Base-by-base conservation (phyloP, 2,888 invertebrate species). In the Tupiocoris notatus region DNA sequence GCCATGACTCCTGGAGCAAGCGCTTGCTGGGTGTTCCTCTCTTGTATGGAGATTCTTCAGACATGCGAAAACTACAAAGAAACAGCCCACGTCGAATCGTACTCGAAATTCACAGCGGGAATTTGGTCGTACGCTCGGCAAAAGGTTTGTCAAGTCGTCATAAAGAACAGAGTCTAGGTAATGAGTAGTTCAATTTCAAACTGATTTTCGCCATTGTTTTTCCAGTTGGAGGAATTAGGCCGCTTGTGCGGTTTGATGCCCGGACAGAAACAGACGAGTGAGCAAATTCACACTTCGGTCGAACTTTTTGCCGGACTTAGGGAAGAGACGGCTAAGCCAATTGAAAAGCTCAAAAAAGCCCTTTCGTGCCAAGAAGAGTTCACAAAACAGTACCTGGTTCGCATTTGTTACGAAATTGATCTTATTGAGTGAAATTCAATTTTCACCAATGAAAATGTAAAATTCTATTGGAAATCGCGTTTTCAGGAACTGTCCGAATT, bases 281-380 rank as follows among this genome's bases (percentile, higher is more conserved):
- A 92, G 81, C 96, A 97, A 83, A 86, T 97, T 2, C 95, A 96
- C 82, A 89, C 91, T 57, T 95, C 97, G 0, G 94, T 97, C 22
- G 92, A 93, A 83, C 86, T 98, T 12, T 93, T 95, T 0, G 92
- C 95, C 0, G 96, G 97, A 0, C 94, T 97, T 89, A 93, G 94
- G 0, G 92, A 95, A 84, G 84, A 84, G 78, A 84, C 85, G 6
- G 88, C 89, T 0, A 88, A 89, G 68, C 83, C 85, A 3, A 91
- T 94, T 0, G 94, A 94, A 81, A 90, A 93, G 82, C 86, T 98
- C 9, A 94, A 96, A 83, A 93, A 94, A 82, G 95, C 96, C 0
- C 85, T 98, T 1, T 94, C 96, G 74, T 95, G 95, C 12, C 93
- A 93, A 83, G 91, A 91, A 76, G 89, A 91, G 67, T 98, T 97